Percentiles rank a stretch among this genome's conserved stretches.
phyloP scores from a whole-genome alignment of 1,140 invertebrate genomes.

The Trichonephila clavata region DNA sequence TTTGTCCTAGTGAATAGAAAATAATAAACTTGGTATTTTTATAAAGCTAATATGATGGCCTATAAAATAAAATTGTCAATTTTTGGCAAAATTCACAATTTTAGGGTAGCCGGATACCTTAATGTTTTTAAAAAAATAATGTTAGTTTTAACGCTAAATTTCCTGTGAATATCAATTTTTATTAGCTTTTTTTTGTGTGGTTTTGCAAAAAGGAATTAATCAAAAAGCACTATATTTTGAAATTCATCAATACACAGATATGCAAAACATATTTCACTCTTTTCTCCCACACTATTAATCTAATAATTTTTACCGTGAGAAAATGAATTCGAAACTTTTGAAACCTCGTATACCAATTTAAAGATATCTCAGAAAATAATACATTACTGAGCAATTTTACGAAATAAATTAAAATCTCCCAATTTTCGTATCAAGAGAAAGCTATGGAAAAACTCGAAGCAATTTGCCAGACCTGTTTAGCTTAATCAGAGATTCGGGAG shows the following conservation, averaged over 20 bases:
- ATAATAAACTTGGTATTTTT: no score
- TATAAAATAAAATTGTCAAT: no score
- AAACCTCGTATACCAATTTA: not conserved
- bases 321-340: not conserved
- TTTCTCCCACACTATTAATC: not conserved
- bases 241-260: not conserved
- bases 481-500: slow-evolving; percentile 5
- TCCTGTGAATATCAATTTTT: no score
- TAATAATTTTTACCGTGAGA: not conserved
- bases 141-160: no score
- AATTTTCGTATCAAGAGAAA: not conserved
- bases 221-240: not conserved
- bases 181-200: no score
- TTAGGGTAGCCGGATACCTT: no score
- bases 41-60: no score
- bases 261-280: not conserved
- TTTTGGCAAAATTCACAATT: no score
- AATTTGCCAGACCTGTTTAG: not conserved
- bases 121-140: no score
- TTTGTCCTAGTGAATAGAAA: no score
- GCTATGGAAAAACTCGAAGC: not conserved
- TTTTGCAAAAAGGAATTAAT: not conserved
- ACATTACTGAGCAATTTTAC: not conserved
- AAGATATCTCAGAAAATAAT: not conserved
- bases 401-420: not conserved